phyloP scores from a whole-genome alignment of 2,888 invertebrate species.

The Agriopis aurantiaria region DNA sequence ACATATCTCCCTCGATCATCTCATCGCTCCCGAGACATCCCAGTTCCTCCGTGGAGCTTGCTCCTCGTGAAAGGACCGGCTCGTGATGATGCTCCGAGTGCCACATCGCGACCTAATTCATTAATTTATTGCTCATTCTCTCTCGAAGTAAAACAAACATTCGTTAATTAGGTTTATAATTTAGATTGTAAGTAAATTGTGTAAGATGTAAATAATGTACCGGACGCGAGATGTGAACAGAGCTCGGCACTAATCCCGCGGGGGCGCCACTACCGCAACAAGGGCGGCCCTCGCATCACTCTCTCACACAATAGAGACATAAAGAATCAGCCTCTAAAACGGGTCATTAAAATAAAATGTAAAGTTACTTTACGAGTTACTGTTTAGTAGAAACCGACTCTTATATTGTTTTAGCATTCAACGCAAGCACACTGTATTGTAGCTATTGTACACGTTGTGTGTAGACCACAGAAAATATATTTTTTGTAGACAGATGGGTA shows the following conservation, averaged over 20 bases:
- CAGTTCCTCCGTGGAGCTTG: slow-evolving; percentile 44
- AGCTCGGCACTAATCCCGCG: slow-evolving; percentile 49
- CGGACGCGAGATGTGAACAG: slow-evolving; percentile 48
- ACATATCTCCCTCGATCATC: slow-evolving; percentile 61
- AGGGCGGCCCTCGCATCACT: neutral
- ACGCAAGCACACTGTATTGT: too few relatives aligned
- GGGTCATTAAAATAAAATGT: too few relatives aligned
- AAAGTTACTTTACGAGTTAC: too few relatives aligned
- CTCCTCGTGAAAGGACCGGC: slow-evolving; percentile 68
- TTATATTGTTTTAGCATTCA: too few relatives aligned
- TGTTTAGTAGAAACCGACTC: too few relatives aligned
- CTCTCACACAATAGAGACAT: too few relatives aligned
- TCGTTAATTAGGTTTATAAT: slow-evolving; percentile 81
- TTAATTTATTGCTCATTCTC: slow-evolving; percentile 83
- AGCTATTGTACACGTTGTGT: too few relatives aligned
- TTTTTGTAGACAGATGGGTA: too few relatives aligned
- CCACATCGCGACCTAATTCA: slow-evolving; percentile 79
- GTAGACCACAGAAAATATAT: too few relatives aligned
- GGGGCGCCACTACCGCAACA: neutral
- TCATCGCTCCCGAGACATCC: slow-evolving; percentile 57
- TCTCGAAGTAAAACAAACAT: slow-evolving; percentile 72
- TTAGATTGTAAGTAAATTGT: slow-evolving; percentile 72
- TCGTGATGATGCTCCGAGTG: slow-evolving; percentile 64
- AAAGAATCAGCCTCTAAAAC: too few relatives aligned
- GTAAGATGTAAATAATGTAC: slow-evolving; percentile 80